Evolutionary conservation across 2,113 vertebrate genomes (phyloP), one percentile per base, ranked within the genome.

Genomic region (Chaetops frenatus): DNA sequence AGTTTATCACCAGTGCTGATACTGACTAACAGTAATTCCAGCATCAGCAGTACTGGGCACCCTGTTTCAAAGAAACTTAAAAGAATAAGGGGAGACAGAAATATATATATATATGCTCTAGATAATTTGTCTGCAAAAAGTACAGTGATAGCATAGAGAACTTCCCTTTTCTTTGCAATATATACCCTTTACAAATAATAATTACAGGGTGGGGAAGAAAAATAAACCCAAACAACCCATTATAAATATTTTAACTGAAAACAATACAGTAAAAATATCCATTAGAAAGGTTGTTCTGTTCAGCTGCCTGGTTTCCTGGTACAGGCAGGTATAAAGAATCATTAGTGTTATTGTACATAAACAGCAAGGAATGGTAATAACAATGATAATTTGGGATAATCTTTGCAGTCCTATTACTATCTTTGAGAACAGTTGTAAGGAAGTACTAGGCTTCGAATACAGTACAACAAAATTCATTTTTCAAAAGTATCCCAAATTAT

Each of bases 251-350:
- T 87, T 54, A 92, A 91, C 47, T 89, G 72, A 91, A 91, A 92
- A 81, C 36, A 94, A 44, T 51, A 54, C 24, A 94, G 53, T 73
- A 77, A 64, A 93, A 88, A 44, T 42, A 33, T 82, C 62, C 9
- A 6, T 91, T 78, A 67, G 54, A 67, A 74, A 73, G 47, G 53
- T 95, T 92, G 56, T 86, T 81, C 44, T 84, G 65, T 66, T 88
- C 58, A 61, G 48, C 80, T 86, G 56, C 54, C 64, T 93, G 57
- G 57, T 95, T 97, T 96, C 77, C 94, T 90, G 74, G 89, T 94
- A 65, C 79, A 92, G 60, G 78, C 86, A 69, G 36, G 60, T 93
- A 84, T 88, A 76, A 94, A 71, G 81, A 84, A 84, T 78, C 89
- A 62, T 94, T 94, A 86, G 66, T 77, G 35, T 69, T 67, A 9